These are phyloP conservation scores for Eudemis profundana DNA, from an alignment of 2,888 invertebrate species.

Conservation along the genomic window DNA sequence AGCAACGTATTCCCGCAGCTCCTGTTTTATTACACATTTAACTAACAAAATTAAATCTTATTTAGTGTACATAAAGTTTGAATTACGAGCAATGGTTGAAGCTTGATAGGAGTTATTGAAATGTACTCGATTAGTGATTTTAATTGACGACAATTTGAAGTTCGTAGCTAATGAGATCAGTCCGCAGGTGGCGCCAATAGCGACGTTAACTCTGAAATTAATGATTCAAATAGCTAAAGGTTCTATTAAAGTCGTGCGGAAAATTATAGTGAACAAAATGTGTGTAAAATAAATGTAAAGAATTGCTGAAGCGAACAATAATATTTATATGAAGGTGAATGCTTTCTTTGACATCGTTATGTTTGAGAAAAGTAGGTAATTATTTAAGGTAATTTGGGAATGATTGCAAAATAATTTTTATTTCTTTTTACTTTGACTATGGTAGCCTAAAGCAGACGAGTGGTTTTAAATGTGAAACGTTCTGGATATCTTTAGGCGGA, in stretches of 20 bases:
- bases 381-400: no score
- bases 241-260: constrained; percentile 11
- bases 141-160: constrained; percentile 64
- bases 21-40: neutral
- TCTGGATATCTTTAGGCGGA: no score
- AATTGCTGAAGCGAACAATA: neutral
- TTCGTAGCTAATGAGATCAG: constrained; percentile 61
- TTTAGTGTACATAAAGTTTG: neutral
- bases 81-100: neutral
- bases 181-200: constrained; percentile 61
- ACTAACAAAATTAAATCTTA: neutral
- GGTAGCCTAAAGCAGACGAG: no score
- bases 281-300: neutral
- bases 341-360: neutral
- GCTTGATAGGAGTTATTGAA: constrained; percentile 9
- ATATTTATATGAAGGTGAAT: neutral
- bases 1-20: neutral
- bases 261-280: constrained; percentile 17
- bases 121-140: constrained; percentile 53
- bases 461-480: no score
- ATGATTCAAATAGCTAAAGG: constrained; percentile 25
- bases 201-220: constrained; percentile 47
- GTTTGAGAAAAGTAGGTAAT: no score
- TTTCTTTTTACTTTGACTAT: no score
- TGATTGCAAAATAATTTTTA: no score